Evolutionary conservation across 2,797 vertebrate species (phyloP).

Genomic region (Jordanella pulchra): DNA sequence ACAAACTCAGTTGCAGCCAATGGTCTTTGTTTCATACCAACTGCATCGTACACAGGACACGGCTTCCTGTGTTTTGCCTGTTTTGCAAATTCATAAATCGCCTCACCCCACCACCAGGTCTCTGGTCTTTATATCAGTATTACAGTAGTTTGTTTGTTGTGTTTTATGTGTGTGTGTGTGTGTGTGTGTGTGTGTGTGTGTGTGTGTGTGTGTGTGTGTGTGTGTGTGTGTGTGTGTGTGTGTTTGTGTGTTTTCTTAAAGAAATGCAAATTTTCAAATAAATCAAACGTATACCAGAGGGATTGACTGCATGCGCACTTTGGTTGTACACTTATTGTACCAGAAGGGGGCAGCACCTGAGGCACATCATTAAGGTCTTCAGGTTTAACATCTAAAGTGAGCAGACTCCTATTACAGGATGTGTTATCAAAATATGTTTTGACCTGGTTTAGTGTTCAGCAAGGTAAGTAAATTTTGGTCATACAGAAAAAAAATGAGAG

Average conservation of each 20-base stretch:
- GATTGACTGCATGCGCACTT: constrained; percentile 13
- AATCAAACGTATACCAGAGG: constrained; percentile 37
- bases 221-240: too few relatives aligned
- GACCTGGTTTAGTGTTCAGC: background rate
- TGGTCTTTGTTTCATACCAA: constrained; percentile 11
- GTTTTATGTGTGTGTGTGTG: too few relatives aligned
- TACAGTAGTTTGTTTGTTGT: constrained; percentile 15
- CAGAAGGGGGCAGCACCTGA: constrained; percentile 65
- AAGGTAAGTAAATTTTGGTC: background rate
- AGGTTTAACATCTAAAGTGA: constrained; percentile 11
- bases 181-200: too few relatives aligned
- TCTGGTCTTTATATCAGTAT: constrained; percentile 26
- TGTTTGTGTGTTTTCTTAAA: background rate
- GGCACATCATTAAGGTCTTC: background rate
- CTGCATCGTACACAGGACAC: constrained; percentile 33
- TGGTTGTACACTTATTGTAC: constrained; percentile 36
- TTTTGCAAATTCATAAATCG: constrained; percentile 21
- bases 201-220: too few relatives aligned
- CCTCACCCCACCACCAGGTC: constrained; percentile 15
- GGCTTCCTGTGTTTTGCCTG: constrained; percentile 21
- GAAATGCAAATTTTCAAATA: constrained; percentile 44
- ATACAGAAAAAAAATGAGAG: constrained; percentile 23
- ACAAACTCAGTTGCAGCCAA: constrained; percentile 35
- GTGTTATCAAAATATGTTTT: constrained; percentile 6
- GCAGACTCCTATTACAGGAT: background rate